phyloP scores from a whole-genome alignment of 2,113 vertebrate species.

The Electrona antarctica region DNA sequence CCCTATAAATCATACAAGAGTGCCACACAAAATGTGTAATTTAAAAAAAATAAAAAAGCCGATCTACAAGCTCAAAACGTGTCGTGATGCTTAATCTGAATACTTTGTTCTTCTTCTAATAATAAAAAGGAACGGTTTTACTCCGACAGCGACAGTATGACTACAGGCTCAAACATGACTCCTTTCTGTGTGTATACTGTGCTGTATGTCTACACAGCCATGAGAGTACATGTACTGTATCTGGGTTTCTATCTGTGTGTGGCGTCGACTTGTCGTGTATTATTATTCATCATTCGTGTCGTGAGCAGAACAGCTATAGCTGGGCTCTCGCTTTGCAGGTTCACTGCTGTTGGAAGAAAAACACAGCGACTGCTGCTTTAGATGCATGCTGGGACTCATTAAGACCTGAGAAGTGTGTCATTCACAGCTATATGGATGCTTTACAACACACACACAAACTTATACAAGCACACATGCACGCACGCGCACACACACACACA shows the following conservation, averaged over 20 bases:
- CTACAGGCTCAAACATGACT: too few species aligned
- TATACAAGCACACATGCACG: neutral
- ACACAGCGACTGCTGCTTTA: conserved; percentile 66
- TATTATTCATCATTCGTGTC: conserved; percentile 2
- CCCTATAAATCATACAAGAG: too few species aligned
- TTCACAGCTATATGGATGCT: conserved; percentile 41
- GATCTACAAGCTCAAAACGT: too few species aligned
- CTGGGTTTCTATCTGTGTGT: neutral
- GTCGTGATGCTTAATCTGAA: too few species aligned
- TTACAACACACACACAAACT: conserved; percentile 32
- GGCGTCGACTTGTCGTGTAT: neutral
- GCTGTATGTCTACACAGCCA: too few species aligned
- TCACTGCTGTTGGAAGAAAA: conserved; percentile 62
- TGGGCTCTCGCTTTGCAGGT: conserved; percentile 31
- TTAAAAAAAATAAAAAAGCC: too few species aligned
- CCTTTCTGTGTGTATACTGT: too few species aligned
- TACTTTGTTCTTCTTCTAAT: neutral
- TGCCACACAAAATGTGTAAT: too few species aligned
- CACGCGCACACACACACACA: neutral
- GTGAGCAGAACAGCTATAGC: conserved; percentile 22
- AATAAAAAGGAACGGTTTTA: too few species aligned
- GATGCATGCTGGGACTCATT: conserved; percentile 69
- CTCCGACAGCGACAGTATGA: too few species aligned
- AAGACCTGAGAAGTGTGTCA: conserved; percentile 53
- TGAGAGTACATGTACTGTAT: too few species aligned